These are phyloP conservation scores for Embiotoca jacksoni DNA, from an alignment of 2,113 vertebrate species.

Conservation along the genomic window DNA sequence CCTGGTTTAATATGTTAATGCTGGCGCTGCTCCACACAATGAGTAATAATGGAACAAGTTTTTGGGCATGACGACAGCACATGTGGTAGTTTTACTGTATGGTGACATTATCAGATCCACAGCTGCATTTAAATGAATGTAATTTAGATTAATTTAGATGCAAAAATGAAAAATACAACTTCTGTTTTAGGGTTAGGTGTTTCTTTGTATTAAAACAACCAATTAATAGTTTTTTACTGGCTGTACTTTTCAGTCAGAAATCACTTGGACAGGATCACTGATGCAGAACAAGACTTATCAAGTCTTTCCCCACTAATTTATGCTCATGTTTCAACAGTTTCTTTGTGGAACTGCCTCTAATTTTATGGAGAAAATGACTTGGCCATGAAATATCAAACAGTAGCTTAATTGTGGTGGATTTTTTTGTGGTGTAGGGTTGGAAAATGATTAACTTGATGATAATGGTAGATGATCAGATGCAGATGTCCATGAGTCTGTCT, in stretches of 20 bases:
- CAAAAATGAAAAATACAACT: too few species aligned
- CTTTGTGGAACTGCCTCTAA: not conserved
- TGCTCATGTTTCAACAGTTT: not conserved
- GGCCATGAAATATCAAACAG: not conserved
- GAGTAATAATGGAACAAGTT: not conserved
- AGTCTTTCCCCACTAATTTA: not conserved
- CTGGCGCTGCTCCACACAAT: not conserved
- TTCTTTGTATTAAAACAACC: too few species aligned
- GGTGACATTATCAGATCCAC: not conserved
- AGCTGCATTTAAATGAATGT: not conserved
- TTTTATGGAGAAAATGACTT: not conserved
- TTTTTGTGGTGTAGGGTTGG: constrained; percentile 19
- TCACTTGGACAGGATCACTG: too few species aligned
- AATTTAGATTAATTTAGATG: too few species aligned
- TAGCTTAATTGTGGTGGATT: not conserved
- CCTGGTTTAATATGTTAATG: not conserved
- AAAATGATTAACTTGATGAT: not conserved
- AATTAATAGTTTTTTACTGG: too few species aligned
- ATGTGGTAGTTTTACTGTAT: not conserved
- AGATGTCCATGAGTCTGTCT: not conserved
- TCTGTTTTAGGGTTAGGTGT: too few species aligned
- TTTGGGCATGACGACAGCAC: not conserved
- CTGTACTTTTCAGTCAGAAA: too few species aligned
- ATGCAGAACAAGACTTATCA: not conserved
- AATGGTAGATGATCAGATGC: not conserved